A percentile compares a stretch with the other conserved stretches of the same genome.
phyloP scores from a whole-genome alignment of 2,113 vertebrate genomes.

The Thalassoma bifasciatum region DNA sequence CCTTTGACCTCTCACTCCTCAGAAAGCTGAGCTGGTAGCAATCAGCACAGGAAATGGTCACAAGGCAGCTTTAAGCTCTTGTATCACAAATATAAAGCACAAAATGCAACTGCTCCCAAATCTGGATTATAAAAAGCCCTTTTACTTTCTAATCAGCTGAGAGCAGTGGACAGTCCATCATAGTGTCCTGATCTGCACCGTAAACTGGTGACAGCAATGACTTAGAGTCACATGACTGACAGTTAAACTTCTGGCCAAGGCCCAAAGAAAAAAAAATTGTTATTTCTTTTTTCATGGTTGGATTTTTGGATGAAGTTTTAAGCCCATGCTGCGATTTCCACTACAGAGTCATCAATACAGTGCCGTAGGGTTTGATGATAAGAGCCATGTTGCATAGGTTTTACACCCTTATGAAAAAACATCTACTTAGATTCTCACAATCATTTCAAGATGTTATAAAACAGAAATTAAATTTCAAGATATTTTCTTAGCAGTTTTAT shows the following conservation, averaged over 20 bases:
- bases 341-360: no score
- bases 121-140: slow-evolving; percentile 77
- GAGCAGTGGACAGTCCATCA: slow-evolving; percentile 59
- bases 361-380: no score
- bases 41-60: slow-evolving; percentile 35
- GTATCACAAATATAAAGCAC: slow-evolving; percentile 48
- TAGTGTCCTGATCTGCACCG: slow-evolving; percentile 22
- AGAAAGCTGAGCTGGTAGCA: slow-evolving; percentile 41
- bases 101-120: slow-evolving; percentile 63
- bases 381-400: no score
- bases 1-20: slow-evolving; percentile 20
- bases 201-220: slow-evolving; percentile 47
- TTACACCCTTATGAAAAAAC: no score
- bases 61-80: slow-evolving; percentile 9
- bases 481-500: no score
- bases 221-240: slow-evolving; percentile 12
- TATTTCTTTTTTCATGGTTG: no score
- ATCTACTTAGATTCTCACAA: no score
- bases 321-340: no score
- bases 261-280: no score
- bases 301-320: no score
- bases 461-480: no score
- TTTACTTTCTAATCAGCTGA: slow-evolving; percentile 73
- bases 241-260: neutral
- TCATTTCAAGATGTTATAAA: no score